Conservation (phyloP, 2,113 vertebrate species). For the Oophaga pumilio region DNA sequence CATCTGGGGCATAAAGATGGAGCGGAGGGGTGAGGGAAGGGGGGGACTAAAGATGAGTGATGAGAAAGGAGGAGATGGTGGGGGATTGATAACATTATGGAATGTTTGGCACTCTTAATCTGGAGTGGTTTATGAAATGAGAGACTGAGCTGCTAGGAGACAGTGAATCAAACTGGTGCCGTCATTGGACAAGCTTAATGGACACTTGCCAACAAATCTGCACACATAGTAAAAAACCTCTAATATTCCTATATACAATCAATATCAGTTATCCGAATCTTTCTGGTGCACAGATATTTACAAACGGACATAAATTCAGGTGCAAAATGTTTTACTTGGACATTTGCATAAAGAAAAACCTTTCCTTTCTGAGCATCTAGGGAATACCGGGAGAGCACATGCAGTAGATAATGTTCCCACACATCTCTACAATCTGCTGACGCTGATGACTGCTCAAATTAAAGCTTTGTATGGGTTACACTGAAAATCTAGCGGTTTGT, state of each 20-base stretch:
- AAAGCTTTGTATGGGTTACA: background rate
- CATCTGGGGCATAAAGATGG: conserved; percentile 72
- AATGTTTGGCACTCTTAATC: conserved; percentile 64
- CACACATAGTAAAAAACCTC: background rate
- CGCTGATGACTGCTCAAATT: background rate
- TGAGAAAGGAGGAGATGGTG: conserved; percentile 47
- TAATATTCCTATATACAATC: conserved; percentile 24
- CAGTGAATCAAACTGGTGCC: conserved; percentile 59
- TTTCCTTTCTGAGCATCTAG: background rate
- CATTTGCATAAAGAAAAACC: background rate
- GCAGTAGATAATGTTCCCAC: background rate
- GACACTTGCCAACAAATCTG: conserved; percentile 51
- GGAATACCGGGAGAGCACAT: background rate
- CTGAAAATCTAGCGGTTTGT: conserved; percentile 14
- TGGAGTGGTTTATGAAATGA: conserved; percentile 56
- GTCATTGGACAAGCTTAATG: conserved; percentile 30
- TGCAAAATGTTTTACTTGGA: background rate
- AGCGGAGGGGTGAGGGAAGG: conserved; percentile 65
- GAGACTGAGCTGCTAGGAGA: conserved; percentile 58
- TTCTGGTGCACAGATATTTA: background rate
- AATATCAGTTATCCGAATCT: background rate
- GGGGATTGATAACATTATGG: conserved; percentile 65
- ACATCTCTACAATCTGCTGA: conserved; percentile 20
- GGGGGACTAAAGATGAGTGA: conserved; percentile 44
- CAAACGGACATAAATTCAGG: background rate